A percentile compares a stretch with the other conserved stretches of the same genome.
Evolutionary conservation across 2,113 vertebrate genomes (phyloP).

Genomic region (Gymnogyps californianus): DNA sequence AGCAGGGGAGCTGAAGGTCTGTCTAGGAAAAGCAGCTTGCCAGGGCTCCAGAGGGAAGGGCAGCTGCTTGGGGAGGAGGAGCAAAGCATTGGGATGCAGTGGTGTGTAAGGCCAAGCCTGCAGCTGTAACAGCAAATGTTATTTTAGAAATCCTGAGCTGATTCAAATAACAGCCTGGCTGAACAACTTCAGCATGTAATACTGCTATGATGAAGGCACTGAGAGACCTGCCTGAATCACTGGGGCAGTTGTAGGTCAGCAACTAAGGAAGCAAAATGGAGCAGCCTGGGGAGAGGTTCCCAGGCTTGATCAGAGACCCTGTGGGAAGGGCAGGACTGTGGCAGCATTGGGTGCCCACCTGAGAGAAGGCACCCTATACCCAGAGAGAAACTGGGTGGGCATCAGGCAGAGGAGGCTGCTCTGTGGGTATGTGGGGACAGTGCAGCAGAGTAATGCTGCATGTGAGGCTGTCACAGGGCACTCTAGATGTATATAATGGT

Average conservation of each 20-base stretch:
- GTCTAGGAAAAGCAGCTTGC: neutral
- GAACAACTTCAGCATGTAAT: neutral
- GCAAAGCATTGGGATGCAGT: neutral
- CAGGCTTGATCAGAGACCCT: neutral
- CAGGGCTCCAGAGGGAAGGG: neutral
- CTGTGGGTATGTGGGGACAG: neutral
- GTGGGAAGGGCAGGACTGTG: neutral
- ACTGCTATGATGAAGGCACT: neutral
- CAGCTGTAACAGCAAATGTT: neutral
- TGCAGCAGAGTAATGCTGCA: neutral
- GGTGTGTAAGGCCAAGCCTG: neutral
- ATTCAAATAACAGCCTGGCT: neutral
- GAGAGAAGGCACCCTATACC: neutral
- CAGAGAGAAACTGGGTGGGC: neutral
- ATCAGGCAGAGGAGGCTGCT: neutral
- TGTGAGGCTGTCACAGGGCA: accelerated
- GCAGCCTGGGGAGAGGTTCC: neutral
- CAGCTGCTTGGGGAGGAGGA: neutral
- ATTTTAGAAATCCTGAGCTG: constrained; percentile 1
- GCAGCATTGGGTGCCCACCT: neutral
- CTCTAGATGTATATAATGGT: neutral
- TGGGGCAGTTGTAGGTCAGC: neutral
- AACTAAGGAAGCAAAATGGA: neutral
- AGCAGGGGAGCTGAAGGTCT: neutral
- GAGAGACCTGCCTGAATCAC: neutral